Evolutionary conservation across 1,140 invertebrate genomes (phyloP), one percentile per base, ranked within the genome.

Genomic region (Streblospio benedicti): DNA sequence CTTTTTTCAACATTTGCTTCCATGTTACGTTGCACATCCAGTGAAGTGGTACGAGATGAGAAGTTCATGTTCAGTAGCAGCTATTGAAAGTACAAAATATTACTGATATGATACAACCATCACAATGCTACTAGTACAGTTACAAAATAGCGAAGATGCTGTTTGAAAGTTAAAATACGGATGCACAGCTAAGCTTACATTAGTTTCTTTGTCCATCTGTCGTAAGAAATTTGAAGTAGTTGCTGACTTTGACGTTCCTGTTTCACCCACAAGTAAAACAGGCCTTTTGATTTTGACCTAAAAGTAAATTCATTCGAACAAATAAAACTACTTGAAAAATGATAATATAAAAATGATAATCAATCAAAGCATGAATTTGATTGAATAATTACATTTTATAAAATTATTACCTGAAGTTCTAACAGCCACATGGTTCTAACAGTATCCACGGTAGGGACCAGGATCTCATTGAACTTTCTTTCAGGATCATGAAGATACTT

Each of bases 371-470:
- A 41, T 41, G 12, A 12, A 41, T 41, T 41, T 41, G 38, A 12
- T 12, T 41, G 38, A 12, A 12, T 41, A 41, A 41, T 41, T 41
- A 41, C n/a, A 41, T 41, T 41, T 45, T 45, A 45, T 16, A 45
- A 45, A 45, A 3, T 23, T 27, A 30, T 18, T 27, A 52, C 51
- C 87, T 92, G 90, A 30, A 89, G 76, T 56, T 83, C 80, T 18
- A 94, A 80, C 14, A 90, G 80, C 83, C 89, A 91, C 0, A 83
- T 86, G 1, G 86, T 84, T 49, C 86, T 79, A 5, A 90, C 79
- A 0, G 90, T 93, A 69, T 94, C 91, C 0, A 90, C 82, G 0
- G 91, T 95, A 0, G 90, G 91, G 1, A 95, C 90, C 14, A 94
- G 78, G 68, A 93, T 91, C 53, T 91, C 85, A 16, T 84, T 85